A percentile compares a stretch with the other conserved stretches of the same genome.
Evolutionary conservation across 2,888 invertebrate species (phyloP).

Genomic region (Anoplius nigerrimus): DNA sequence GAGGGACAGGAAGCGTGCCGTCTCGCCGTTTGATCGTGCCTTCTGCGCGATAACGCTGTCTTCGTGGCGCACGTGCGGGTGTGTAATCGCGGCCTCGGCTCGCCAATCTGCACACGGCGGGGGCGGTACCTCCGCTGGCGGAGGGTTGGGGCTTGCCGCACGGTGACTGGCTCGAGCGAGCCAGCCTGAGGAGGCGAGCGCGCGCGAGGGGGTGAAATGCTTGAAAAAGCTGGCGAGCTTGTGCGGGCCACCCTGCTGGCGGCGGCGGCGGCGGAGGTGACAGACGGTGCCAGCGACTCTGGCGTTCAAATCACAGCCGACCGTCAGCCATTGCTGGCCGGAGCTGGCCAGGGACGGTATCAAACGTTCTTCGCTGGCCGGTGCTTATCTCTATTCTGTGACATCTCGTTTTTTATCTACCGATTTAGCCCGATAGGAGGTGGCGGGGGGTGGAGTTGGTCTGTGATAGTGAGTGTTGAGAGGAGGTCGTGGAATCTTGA

Average conservation of each 20-base stretch:
- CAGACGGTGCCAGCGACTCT: conserved; percentile 48
- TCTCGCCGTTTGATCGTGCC: conserved; percentile 5
- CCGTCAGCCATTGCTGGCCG: conserved; percentile 49
- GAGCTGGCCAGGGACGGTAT: too few species aligned
- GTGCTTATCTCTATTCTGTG: too few species aligned
- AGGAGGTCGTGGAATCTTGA: too few species aligned
- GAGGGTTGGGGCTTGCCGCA: conserved; percentile 44
- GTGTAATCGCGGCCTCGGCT: conserved; percentile 32
- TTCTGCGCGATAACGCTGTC: conserved; percentile 9
- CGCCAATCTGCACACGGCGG: conserved; percentile 55
- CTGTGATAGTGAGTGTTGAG: too few species aligned
- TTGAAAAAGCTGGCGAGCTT: conserved; percentile 38
- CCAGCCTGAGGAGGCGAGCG: conserved; percentile 34
- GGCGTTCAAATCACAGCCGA: conserved; percentile 73
- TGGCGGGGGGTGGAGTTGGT: too few species aligned
- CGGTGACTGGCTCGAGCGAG: conserved; percentile 42
- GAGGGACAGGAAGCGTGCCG: conserved; percentile 11
- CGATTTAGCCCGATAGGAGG: too few species aligned
- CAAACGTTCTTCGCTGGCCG: too few species aligned
- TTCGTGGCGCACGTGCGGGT: conserved; percentile 28
- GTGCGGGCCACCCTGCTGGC: neutral
- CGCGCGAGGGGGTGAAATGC: conserved; percentile 25
- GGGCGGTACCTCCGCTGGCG: conserved; percentile 67
- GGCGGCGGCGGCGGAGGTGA: conserved; percentile 39
- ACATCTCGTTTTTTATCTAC: too few species aligned